Percentiles rank a stretch among this genome's conserved stretches.
These are phyloP conservation scores for Osmerus mordax DNA, from an alignment of 2,113 vertebrate genomes.

Conservation along the genomic window DNA sequence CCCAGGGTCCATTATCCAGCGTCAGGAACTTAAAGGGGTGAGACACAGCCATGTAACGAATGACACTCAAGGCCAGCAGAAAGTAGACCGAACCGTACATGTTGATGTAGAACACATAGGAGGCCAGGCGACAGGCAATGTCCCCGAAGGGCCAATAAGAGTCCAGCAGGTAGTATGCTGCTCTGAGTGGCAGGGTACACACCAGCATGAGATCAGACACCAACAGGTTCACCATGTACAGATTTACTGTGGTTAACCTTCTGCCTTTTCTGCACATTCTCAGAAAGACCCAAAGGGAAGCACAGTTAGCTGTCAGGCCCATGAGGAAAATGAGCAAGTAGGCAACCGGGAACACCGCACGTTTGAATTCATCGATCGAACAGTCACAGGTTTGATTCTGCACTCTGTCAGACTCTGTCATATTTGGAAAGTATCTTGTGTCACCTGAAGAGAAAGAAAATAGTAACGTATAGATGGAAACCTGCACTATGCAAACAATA, in stretches of 20 bases:
- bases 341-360: constrained; percentile 56
- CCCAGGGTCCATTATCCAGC: constrained; percentile 38
- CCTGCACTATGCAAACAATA: too few relatives aligned
- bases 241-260: constrained; percentile 49
- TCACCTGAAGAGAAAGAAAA: neutral
- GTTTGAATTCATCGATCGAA: constrained; percentile 58
- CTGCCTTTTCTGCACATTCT: constrained; percentile 52
- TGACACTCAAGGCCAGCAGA: constrained; percentile 65
- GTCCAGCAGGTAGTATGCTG: constrained; percentile 61
- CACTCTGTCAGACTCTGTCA: neutral
- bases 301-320: constrained; percentile 64
- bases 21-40: constrained; percentile 57
- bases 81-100: constrained; percentile 81
- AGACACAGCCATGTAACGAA: constrained; percentile 68
- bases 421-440: neutral
- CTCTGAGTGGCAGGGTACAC: constrained; percentile 69
- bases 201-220: constrained; percentile 72
- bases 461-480: too few relatives aligned
- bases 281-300: constrained; percentile 72
- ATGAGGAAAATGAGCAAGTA: constrained; percentile 67
- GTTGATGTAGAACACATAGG: constrained; percentile 72
- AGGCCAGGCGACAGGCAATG: constrained; percentile 62
- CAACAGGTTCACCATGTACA: constrained; percentile 77
- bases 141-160: constrained; percentile 67
- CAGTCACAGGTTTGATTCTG: constrained; percentile 27